Evolutionary conservation across 2,888 invertebrate species (phyloP).

Genomic region (Dascillus cervinus): DNA sequence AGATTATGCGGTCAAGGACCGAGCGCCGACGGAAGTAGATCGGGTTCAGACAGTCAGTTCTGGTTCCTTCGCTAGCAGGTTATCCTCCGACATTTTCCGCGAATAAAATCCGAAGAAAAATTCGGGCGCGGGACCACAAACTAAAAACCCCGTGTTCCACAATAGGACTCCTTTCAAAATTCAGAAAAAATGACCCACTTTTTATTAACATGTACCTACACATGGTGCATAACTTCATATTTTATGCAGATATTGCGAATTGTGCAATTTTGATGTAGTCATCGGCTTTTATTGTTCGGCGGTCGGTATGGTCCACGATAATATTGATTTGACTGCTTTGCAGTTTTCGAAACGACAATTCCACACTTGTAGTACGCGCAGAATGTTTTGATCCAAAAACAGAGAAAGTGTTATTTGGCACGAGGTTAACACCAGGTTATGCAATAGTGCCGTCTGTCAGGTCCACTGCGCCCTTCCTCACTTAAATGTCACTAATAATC

Average conservation of each 20-base stretch:
- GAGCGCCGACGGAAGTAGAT: constrained; percentile 17
- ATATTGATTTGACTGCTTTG: background rate
- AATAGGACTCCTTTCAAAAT: too few relatives aligned
- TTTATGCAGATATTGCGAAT: too few relatives aligned
- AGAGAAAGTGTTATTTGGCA: constrained; percentile 24
- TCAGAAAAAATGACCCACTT: too few relatives aligned
- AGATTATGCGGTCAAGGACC: constrained; percentile 36
- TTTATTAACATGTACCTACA: too few relatives aligned
- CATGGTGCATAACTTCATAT: too few relatives aligned
- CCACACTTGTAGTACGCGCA: background rate
- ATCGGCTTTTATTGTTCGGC: background rate
- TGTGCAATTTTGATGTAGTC: too few relatives aligned
- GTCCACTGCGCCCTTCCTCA: constrained; percentile 10
- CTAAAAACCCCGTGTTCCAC: too few relatives aligned
- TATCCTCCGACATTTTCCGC: too few relatives aligned
- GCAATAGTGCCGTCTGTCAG: constrained; percentile 14
- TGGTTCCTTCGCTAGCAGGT: constrained; percentile 9
- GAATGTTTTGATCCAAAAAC: constrained; percentile 5
- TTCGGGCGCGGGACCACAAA: too few relatives aligned
- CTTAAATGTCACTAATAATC: constrained; percentile 7
- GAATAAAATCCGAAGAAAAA: too few relatives aligned
- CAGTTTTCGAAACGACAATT: background rate
- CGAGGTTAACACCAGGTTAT: constrained; percentile 25
- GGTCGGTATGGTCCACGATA: constrained; percentile 2
- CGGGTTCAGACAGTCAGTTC: constrained; percentile 11